phyloP scores from a whole-genome alignment of 2,113 vertebrate genomes.

The Aythya baeri region DNA sequence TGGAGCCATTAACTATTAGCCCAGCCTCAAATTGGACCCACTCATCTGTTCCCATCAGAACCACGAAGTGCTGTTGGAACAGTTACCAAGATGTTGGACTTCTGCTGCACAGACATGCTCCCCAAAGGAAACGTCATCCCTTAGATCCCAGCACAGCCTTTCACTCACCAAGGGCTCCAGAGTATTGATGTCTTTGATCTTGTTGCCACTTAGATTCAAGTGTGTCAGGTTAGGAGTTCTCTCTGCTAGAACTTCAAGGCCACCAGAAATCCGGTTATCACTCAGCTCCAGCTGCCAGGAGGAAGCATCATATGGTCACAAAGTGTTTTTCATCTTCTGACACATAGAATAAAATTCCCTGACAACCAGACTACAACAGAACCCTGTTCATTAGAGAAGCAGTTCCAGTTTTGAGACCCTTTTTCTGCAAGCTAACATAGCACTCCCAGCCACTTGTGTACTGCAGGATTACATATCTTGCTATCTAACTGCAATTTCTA shows the following conservation, averaged over 20 bases:
- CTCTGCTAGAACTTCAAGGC: conserved; percentile 81
- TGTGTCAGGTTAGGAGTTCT: conserved; percentile 84
- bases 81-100: conserved; percentile 48
- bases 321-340: not conserved
- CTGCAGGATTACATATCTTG: not conserved
- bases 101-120: not conserved
- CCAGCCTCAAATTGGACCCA: conserved; percentile 57
- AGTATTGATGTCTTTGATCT: conserved; percentile 85
- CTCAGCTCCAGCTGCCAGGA: conserved; percentile 82
- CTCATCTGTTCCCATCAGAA: conserved; percentile 54
- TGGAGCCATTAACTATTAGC: conserved; percentile 57
- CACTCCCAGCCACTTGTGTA: not conserved
- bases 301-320: not conserved
- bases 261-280: conserved; percentile 83
- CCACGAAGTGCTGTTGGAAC: conserved; percentile 65
- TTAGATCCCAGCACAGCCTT: not conserved
- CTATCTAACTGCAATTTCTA: not conserved
- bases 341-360: not conserved
- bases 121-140: not conserved
- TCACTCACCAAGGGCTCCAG: conserved; percentile 84
- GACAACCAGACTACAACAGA: not conserved
- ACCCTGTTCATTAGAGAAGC: not conserved
- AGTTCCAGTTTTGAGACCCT: not conserved
- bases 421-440: accelerated
- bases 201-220: conserved; percentile 87